Percentiles rank a stretch among this genome's conserved stretches.
Evolutionary conservation across 1,140 invertebrate genomes (phyloP).

Genomic region (Atta colombica): DNA sequence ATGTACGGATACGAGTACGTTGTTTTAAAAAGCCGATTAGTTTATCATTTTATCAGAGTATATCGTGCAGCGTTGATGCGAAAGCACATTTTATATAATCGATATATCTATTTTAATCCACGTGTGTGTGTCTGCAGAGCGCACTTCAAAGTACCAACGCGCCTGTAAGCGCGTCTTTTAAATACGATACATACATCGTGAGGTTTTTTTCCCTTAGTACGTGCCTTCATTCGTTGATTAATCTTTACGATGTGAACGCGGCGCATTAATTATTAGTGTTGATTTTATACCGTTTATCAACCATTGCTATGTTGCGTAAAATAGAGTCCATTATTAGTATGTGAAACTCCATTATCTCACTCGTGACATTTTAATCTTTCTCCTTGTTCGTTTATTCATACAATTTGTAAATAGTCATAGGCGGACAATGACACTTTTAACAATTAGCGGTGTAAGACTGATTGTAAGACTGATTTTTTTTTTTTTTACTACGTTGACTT

Average conservation of each 20-base stretch:
- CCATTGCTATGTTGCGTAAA: neutral
- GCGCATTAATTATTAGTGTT: neutral
- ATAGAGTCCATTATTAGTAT: neutral
- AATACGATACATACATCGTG: neutral
- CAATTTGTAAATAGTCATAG: slow-evolving; percentile 61
- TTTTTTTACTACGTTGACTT: slow-evolving; percentile 59
- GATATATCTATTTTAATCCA: neutral
- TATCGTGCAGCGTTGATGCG: neutral
- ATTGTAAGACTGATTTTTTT: slow-evolving; percentile 77
- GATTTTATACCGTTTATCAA: slow-evolving; percentile 1
- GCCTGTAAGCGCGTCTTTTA: neutral
- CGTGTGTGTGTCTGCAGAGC: neutral
- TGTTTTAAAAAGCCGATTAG: slow-evolving; percentile 18
- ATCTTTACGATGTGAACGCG: slow-evolving; percentile 2
- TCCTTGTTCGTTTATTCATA: neutral
- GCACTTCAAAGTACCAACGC: neutral
- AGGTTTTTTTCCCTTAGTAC: neutral
- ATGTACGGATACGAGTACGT: neutral
- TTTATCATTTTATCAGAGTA: slow-evolving; percentile 20
- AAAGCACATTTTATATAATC: slow-evolving; percentile 9
- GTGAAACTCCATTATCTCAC: neutral
- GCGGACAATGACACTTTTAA: slow-evolving; percentile 31
- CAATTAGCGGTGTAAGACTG: slow-evolving; percentile 74
- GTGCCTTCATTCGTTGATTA: slow-evolving; percentile 28
- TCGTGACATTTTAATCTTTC: neutral